Conservation (phyloP, 2,113 vertebrate species). For the Chauna torquata region DNA sequence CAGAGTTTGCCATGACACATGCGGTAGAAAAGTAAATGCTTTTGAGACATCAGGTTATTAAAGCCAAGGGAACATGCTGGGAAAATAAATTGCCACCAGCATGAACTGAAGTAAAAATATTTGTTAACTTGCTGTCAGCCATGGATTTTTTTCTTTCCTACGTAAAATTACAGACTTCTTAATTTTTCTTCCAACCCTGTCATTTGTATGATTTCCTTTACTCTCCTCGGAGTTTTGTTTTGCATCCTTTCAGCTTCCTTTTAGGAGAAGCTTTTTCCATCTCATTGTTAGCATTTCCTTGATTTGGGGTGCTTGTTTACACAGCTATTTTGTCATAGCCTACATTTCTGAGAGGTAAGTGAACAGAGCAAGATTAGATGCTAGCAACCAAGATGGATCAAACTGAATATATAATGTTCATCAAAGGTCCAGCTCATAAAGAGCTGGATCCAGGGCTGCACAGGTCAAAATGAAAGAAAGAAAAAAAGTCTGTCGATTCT, state of each 20-base stretch:
- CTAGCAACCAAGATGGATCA: not conserved
- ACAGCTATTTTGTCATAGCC: not conserved
- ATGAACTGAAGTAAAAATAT: conserved; percentile 36
- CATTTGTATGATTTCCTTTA: not conserved
- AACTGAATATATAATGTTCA: not conserved
- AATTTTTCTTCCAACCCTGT: not conserved
- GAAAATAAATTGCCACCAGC: conserved; percentile 51
- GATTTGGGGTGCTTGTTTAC: not conserved
- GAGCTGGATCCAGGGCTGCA: not conserved
- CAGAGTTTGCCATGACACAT: not conserved
- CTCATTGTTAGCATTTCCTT: not conserved
- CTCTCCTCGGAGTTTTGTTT: not conserved
- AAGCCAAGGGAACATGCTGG: not conserved
- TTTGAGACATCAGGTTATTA: conserved; percentile 23
- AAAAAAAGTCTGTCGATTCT: not conserved
- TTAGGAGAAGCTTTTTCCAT: not conserved
- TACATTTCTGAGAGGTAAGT: not conserved
- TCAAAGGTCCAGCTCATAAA: not conserved
- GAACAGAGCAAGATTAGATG: not conserved
- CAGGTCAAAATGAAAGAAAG: not conserved
- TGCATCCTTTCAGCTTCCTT: not conserved
- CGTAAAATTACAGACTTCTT: not conserved
- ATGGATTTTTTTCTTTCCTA: not conserved
- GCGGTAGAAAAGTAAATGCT: conserved; percentile 9
- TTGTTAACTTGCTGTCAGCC: conserved; percentile 25